phyloP scores from a whole-genome alignment of 2,113 vertebrate genomes.

The Vicugna pacos region DNA sequence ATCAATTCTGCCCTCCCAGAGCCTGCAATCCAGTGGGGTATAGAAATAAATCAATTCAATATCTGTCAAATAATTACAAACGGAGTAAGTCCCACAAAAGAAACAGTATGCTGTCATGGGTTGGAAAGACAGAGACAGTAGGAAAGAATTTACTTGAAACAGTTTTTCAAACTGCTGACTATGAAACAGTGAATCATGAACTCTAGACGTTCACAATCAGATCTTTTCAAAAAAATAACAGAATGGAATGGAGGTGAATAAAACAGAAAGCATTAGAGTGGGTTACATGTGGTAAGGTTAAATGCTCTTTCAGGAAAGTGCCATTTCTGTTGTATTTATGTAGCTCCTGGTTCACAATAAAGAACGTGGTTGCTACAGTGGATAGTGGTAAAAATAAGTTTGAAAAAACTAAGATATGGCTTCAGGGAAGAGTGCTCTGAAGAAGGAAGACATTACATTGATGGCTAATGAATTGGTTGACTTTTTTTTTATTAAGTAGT shows the following conservation, averaged over 20 bases:
- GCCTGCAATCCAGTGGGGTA: not conserved
- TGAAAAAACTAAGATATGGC: not conserved
- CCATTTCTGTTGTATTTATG: not conserved
- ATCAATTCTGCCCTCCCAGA: not conserved
- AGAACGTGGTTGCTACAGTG: not conserved
- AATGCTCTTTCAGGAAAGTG: not conserved
- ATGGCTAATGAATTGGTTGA: not conserved
- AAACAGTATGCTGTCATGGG: not conserved
- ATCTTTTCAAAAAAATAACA: not conserved
- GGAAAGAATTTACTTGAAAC: not conserved
- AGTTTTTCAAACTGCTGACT: not conserved
- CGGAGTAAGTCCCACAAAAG: not conserved
- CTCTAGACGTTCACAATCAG: not conserved
- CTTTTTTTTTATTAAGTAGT: not conserved
- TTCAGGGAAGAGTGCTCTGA: not conserved
- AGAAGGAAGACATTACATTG: not conserved
- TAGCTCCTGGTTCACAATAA: not conserved
- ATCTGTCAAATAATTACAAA: not conserved
- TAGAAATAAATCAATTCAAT: not conserved
- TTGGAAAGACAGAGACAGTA: not conserved
- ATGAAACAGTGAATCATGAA: not conserved
- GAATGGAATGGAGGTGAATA: not conserved
- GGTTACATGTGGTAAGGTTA: not conserved
- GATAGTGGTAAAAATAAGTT: not conserved
- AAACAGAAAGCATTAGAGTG: not conserved